phyloP scores from a whole-genome alignment of 1,140 invertebrate species.

The Phortica variegata region DNA sequence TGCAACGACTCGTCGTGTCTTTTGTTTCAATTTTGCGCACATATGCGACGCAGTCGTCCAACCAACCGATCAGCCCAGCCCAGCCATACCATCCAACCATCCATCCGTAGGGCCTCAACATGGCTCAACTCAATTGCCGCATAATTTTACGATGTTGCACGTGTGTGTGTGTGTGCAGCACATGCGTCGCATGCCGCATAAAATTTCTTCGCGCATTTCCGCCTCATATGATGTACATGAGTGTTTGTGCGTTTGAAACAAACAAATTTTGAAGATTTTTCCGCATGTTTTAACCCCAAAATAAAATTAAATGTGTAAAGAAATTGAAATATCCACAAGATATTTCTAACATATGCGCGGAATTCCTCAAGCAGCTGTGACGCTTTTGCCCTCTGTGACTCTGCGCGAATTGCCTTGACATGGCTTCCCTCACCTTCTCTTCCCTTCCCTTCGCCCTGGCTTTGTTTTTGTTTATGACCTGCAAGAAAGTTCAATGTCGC shows the following conservation, averaged over 20 bases:
- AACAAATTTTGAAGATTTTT: constrained; percentile 5
- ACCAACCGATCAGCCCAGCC: constrained; percentile 8
- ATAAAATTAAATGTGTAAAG: constrained; percentile 3
- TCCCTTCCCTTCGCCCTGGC: too few species aligned
- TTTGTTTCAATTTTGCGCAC: constrained; percentile 27
- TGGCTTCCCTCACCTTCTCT: too few species aligned
- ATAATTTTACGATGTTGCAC: constrained; percentile 27
- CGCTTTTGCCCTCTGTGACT: constrained; percentile 15
- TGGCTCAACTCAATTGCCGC: constrained; percentile 36
- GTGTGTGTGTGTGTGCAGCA: neutral
- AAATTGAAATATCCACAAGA: constrained; percentile 2
- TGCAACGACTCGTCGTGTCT: constrained; percentile 19
- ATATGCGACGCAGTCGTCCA: constrained; percentile 39
- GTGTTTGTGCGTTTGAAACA: too few species aligned
- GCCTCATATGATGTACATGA: too few species aligned
- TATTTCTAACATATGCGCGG: constrained; percentile 36
- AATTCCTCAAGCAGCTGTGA: constrained; percentile 43
- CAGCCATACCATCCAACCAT: constrained; percentile 29
- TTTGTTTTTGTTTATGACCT: too few species aligned
- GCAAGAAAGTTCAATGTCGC: too few species aligned
- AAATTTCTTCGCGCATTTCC: constrained; percentile 18
- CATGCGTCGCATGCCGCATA: neutral
- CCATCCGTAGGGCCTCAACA: constrained; percentile 22
- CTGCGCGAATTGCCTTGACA: too few species aligned
- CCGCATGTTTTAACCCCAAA: constrained; percentile 32